Evolutionary conservation across 2,113 vertebrate genomes (phyloP), one percentile per base, ranked within the genome.

Genomic region (Narcine bancroftii): DNA sequence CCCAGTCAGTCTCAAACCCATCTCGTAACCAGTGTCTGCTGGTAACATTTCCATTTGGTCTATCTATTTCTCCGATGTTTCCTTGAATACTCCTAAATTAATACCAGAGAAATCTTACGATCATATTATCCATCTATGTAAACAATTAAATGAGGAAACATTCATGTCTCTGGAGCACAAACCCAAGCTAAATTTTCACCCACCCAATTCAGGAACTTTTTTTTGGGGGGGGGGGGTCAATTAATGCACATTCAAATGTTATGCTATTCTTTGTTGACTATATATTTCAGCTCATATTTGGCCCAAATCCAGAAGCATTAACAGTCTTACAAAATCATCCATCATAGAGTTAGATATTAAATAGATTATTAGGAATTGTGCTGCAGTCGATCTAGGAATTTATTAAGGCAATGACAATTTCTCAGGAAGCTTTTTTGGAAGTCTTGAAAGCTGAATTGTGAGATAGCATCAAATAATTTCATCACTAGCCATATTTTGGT

Each of bases 231-330:
- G n/a, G n/a, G 24, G 47, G 42, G 42, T 81, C 77, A 81, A 47
- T 81, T 21, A 21, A 81, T n/a, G 26, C 45, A 19, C 53, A 60
- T 53, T n/a, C 81, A 60, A 83, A 53, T 53, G 13, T 47, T 53
- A 29, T 83, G 13, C 45, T 83, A 29, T 83, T 83, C 19, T 85
- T 81, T 9, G 1, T 60, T 60, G 33, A 85, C 50, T 85, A 85
- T 15, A 56, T 85, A 60, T 36, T 53, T 85, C 81, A 85, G 29
- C 53, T 60, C 53, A 60, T 60, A 60, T 17, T 85, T 85, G 53
- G 81, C 56, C 60, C 81, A 85, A 60, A 36, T 60, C 81, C 53
- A 60, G 29, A 85, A 29, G 56, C 81, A 19, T 85, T 85, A 85
- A 85, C 81, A 60, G 81, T 15, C 13, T 1, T n/a, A 85, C 60